Percentiles rank a stretch among this genome's conserved stretches.
phyloP scores from a whole-genome alignment of 2,113 vertebrate species.

The Bucco capensis region DNA sequence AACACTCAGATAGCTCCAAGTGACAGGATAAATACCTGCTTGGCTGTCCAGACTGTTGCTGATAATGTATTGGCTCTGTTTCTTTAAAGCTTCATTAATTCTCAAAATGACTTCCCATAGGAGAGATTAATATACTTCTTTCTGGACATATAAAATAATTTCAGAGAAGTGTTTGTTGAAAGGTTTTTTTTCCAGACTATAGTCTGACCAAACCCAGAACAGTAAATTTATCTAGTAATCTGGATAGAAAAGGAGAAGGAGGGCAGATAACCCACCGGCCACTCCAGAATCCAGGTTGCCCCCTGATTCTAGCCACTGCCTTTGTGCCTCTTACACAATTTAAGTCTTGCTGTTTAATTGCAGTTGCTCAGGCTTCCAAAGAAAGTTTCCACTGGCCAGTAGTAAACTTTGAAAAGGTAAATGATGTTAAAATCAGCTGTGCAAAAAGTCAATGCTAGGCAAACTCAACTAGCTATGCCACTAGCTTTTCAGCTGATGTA shows the following conservation, averaged over 20 bases:
- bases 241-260: not conserved
- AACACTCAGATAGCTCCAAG: not conserved
- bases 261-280: not conserved
- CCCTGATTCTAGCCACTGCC: not conserved
- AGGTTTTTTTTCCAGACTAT: not conserved
- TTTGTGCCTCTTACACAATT: accelerated
- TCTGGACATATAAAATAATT: not conserved
- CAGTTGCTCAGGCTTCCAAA: not conserved
- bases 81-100: not conserved
- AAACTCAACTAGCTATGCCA: not conserved
- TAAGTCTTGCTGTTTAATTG: not conserved
- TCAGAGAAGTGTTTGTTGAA: not conserved
- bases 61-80: not conserved
- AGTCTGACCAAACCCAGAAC: not conserved
- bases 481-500: not conserved
- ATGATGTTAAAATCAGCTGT: not conserved
- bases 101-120: not conserved
- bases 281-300: not conserved
- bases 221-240: not conserved
- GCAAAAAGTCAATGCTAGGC: not conserved
- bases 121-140: not conserved
- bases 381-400: not conserved
- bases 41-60: not conserved
- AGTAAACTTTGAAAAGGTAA: not conserved
- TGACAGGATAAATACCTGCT: not conserved